Evolutionary conservation across 2,113 vertebrate species (phyloP).

Genomic region (Notarius quadriscutis): DNA sequence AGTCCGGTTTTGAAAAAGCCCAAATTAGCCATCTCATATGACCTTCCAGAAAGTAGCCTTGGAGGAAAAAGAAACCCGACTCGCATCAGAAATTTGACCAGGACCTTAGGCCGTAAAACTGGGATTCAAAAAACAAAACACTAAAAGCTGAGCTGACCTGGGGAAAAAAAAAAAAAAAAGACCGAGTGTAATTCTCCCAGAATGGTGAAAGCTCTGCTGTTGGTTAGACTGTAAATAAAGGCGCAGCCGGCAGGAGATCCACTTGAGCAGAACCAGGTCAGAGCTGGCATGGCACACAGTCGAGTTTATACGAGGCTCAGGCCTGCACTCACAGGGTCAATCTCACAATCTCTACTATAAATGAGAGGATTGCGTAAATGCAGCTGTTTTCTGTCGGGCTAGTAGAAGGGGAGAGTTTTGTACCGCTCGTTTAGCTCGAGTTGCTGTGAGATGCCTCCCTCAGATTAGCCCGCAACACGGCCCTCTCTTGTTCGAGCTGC

Average conservation of each 20-base stretch:
- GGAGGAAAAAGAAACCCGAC: neutral
- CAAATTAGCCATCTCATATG: neutral
- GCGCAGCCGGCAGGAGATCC: neutral
- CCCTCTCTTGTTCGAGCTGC: neutral
- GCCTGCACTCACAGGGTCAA: slow-evolving; percentile 16
- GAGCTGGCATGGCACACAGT: neutral
- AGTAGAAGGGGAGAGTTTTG: slow-evolving; percentile 9
- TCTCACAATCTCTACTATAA: neutral
- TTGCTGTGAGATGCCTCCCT: slow-evolving; percentile 1
- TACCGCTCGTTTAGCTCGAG: neutral
- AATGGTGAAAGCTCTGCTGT: neutral
- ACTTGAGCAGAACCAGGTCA: slow-evolving; percentile 27
- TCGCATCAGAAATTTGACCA: neutral
- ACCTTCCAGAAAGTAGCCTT: neutral
- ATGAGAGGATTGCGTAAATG: slow-evolving; percentile 13
- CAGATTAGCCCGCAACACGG: slow-evolving; percentile 30
- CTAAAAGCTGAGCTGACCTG: neutral
- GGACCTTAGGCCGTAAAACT: slow-evolving; percentile 23
- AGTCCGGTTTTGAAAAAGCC: neutral
- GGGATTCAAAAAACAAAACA: slow-evolving; percentile 11
- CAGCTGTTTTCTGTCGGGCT: slow-evolving; percentile 26
- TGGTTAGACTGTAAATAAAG: slow-evolving; percentile 31
- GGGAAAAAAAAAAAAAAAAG: neutral
- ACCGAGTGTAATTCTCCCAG: slow-evolving; percentile 2
- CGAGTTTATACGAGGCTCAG: neutral